Evolutionary conservation across 2,113 vertebrate genomes (phyloP), one percentile per base, ranked within the genome.

Genomic region (Forbesichthys papilliferus): DNA sequence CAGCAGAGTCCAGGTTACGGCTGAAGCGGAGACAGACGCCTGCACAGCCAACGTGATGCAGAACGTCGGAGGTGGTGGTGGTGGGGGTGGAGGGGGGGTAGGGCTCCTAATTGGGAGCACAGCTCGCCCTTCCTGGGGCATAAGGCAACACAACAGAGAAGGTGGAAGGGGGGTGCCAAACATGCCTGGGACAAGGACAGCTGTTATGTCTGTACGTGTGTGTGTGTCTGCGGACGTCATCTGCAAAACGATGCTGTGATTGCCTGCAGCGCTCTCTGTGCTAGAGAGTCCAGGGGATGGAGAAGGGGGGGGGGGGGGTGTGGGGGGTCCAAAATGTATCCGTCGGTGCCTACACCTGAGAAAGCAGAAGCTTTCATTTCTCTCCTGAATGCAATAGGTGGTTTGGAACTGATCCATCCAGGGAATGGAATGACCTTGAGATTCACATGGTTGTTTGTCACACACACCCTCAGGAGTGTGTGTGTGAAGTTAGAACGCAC

Each of bases 171-270:
- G 9, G 49, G 68, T 53, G 20, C 68, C 83, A 84, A 78, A 65
- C 84, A 84, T 82, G 81, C 65, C 52, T 12, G 16, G 60, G 78
- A 78, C 69, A 65, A 64, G 63, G 80, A 81, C 82, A 73, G 69
- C 70, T 86, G 79, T 81, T 67, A 65, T 48, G 11, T 11, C 12
- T 33, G 20, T 42, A 42, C 7, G 36, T 42, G 36, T 42, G 36
- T 42, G 62, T 69, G 74, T 67, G 76, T 36, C 58, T 36, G 72
- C 64, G 68, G 71, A 81, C 67, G 48, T 64, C 79, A 69, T 72
- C 34, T 66, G 54, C 16, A 48, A 58, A 73, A 81, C 73, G 6
- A 34, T 0, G 60, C 52, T 51, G 79, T 83, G 61, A 79, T 80
- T 75, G 83, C 68, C 68, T 73, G 61, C 78, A 74, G 69, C 72